Base-by-base conservation (phyloP, 2,797 vertebrate species). In the Lepus townsendii region DNA sequence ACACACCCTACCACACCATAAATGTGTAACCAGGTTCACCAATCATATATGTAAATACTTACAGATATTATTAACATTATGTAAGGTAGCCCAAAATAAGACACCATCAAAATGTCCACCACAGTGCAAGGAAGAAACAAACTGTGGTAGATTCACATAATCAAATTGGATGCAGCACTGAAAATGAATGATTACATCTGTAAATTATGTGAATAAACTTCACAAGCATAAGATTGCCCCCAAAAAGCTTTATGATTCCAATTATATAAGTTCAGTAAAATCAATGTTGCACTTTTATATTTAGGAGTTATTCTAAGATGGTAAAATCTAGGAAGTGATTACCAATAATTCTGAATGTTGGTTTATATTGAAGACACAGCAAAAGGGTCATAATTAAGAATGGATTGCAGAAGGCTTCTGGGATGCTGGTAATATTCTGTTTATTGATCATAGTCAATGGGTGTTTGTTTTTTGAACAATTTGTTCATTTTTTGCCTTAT, bases 281-380 rank as follows among this genome's bases (percentile, higher is more conserved):
- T 57, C 17, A 65, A 22, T 47, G 69, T 78, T 63, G 77, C 83
- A 16, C 22, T 42, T 83, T 71, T 52, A 5, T 57, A 20, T 69
- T 86, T 76, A 90, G 16, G 16, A 3, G 63, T 86, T 68, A 66
- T 62, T 76, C 42, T 63, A 42, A 76, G 73, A 54, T 13, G 35
- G 19, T 82, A 35, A 82, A 63, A 82, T 30, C 57, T 79, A 93
- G 52, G n/a, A 54, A 54, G 22, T 19, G 47, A 95, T 86, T 47
- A 26, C 38, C 52, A 63, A 80, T 69, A 62, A 76, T 82, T 75
- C 52, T 52, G 13, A 79, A 76, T 90, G 62, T 32, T 80, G 9
- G 3, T 47, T 52, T 76, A 42, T 52, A 88, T 66, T 92, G 68
- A 80, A 90, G 66, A 57, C 38, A 19, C 38, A 68, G 9, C 27